Evolutionary conservation across 2,888 invertebrate genomes (phyloP).

Genomic region (Perizoma affinitatum): DNA sequence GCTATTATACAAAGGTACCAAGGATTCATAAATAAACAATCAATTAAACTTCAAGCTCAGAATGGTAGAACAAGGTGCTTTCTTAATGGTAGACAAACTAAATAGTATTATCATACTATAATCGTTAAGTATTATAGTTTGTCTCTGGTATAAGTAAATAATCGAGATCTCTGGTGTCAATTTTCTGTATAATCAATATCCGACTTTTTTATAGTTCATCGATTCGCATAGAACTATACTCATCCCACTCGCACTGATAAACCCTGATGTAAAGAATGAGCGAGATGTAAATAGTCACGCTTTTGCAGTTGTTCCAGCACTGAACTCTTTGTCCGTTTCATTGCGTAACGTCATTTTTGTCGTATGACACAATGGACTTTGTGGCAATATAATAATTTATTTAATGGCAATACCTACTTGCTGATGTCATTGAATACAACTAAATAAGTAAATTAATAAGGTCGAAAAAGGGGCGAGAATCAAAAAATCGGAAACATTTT

Average conservation of each 20-base stretch:
- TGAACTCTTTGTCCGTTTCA: slow-evolving; percentile 13
- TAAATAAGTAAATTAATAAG: too few species aligned
- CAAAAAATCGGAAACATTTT: too few species aligned
- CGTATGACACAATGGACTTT: slow-evolving; percentile 15
- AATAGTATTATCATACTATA: too few species aligned
- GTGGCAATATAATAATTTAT: slow-evolving; percentile 8
- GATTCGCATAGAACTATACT: slow-evolving; percentile 13
- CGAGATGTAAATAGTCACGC: slow-evolving; percentile 32
- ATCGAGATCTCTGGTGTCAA: slow-evolving; percentile 7
- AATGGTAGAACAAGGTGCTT: too few species aligned
- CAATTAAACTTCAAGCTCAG: too few species aligned
- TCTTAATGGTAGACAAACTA: slow-evolving; percentile 1
- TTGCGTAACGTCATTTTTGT: slow-evolving; percentile 10
- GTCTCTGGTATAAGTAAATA: neutral
- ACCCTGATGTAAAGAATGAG: slow-evolving; percentile 25
- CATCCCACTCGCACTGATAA: slow-evolving; percentile 29
- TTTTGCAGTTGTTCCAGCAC: slow-evolving; percentile 10
- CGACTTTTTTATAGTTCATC: slow-evolving; percentile 23
- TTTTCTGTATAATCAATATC: slow-evolving; percentile 29
- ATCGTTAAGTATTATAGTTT: neutral
- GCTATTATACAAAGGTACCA: too few species aligned
- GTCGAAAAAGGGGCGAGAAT: too few species aligned
- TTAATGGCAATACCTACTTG: too few species aligned
- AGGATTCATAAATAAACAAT: too few species aligned
- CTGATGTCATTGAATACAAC: too few species aligned